These are phyloP conservation scores for Bovichtus diacanthus DNA, from an alignment of 2,797 vertebrate genomes.

Conservation along the genomic window DNA sequence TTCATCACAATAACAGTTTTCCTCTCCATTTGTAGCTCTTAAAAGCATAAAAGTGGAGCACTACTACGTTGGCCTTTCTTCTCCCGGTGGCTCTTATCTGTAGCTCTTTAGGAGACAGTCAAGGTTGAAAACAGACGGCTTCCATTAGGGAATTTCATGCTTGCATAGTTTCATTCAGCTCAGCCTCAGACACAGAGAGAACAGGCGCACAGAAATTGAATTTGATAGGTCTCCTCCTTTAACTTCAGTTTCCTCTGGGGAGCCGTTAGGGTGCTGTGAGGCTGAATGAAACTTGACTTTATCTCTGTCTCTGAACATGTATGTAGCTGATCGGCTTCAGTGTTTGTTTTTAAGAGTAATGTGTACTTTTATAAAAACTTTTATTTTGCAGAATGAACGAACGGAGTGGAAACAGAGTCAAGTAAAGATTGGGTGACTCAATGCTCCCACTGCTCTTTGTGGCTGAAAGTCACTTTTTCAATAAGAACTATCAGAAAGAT, in stretches of 20 bases:
- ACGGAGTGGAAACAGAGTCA: background rate
- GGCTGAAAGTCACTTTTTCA: background rate
- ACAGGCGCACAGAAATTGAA: conserved; percentile 43
- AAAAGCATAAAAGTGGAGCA: conserved; percentile 33
- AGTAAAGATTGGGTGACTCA: background rate
- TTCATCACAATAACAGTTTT: conserved; percentile 31
- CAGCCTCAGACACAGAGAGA: conserved; percentile 46
- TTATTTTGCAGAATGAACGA: too few species aligned
- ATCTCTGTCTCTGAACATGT: conserved; percentile 2
- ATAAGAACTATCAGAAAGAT: background rate
- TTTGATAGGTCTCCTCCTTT: conserved; percentile 59
- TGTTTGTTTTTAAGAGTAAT: background rate
- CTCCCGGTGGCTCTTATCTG: conserved; percentile 42
- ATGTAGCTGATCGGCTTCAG: background rate
- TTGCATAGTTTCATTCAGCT: conserved; percentile 69
- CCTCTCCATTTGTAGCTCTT: conserved; percentile 27
- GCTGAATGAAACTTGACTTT: conserved; percentile 8
- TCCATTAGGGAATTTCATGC: conserved; percentile 77
- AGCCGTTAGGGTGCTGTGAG: conserved; percentile 40
- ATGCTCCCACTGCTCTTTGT: background rate
- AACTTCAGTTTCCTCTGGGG: conserved; percentile 37
- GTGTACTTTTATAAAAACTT: background rate
- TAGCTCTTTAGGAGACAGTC: conserved; percentile 58
- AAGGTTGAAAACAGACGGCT: conserved; percentile 69
- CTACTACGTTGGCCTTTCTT: conserved; percentile 29